Evolutionary conservation across 1,140 invertebrate species (phyloP).

Genomic region (Rhagoletis pomonella): DNA sequence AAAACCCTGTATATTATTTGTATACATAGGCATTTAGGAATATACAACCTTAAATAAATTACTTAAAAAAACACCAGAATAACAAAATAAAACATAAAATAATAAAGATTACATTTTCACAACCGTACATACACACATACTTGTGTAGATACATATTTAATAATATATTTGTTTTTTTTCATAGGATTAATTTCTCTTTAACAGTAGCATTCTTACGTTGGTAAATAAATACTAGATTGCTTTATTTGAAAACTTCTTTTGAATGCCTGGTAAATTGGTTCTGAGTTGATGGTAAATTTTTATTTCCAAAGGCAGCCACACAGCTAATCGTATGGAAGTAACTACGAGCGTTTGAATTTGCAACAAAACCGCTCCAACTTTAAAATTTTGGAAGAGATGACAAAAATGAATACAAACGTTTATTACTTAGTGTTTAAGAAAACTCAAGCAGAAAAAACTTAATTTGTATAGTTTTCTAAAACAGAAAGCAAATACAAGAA

Average conservation of each 20-base stretch:
- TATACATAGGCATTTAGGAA: too few relatives aligned
- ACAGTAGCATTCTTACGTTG: too few relatives aligned
- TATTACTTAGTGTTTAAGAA: conserved; percentile 26
- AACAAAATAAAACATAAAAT: not conserved
- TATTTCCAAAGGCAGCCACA: too few relatives aligned
- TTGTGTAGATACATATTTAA: not conserved
- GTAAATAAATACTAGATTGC: too few relatives aligned
- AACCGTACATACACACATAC: not conserved
- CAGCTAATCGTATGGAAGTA: too few relatives aligned
- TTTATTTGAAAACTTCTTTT: too few relatives aligned
- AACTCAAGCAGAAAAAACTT: not conserved
- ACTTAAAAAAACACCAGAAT: not conserved
- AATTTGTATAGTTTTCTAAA: conserved; percentile 17
- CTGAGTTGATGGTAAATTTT: too few relatives aligned
- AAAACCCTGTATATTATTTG: not conserved
- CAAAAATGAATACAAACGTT: not conserved
- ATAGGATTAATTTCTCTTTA: too few relatives aligned
- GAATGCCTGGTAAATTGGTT: too few relatives aligned
- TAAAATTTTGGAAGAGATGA: not conserved
- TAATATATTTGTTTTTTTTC: too few relatives aligned
- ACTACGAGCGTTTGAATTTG: not conserved
- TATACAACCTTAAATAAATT: too few relatives aligned
- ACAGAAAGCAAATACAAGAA: not conserved
- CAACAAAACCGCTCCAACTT: conserved; percentile 30
- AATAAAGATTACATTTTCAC: not conserved